Percentiles rank a stretch among this genome's conserved stretches.
Conservation (phyloP, 2,113 vertebrate species). For the Pipa parva region DNA sequence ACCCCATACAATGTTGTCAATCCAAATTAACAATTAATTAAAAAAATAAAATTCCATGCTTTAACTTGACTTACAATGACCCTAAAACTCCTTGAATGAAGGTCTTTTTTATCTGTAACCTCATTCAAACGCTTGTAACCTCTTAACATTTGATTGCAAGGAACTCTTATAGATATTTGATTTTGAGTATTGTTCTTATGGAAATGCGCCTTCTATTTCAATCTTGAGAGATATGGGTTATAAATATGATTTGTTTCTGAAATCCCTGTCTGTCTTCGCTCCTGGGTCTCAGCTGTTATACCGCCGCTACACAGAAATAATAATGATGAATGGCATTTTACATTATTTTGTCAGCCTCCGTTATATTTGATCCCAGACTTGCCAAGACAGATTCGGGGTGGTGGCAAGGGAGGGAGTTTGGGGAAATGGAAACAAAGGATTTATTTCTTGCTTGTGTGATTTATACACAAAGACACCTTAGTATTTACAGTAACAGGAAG, state of each 20-base stretch:
- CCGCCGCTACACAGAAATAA: constrained; percentile 34
- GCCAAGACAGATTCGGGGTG: constrained; percentile 16
- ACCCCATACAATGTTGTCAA: neutral
- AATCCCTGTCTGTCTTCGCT: constrained; percentile 20
- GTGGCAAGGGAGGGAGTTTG: neutral
- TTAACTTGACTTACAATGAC: neutral
- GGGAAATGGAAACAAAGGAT: constrained; percentile 3
- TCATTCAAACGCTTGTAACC: constrained; percentile 11
- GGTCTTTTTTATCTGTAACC: neutral
- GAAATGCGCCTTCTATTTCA: constrained; percentile 26
- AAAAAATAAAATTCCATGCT: neutral
- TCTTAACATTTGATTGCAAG: constrained; percentile 27
- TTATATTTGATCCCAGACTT: constrained; percentile 30
- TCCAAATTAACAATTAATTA: neutral
- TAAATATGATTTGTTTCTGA: constrained; percentile 33
- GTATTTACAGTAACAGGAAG: neutral
- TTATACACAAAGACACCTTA: neutral
- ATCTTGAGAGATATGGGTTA: constrained; percentile 25
- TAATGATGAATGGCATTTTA: constrained; percentile 44
- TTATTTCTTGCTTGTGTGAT: constrained; percentile 20
- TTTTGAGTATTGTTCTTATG: constrained; percentile 35
- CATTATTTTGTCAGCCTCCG: constrained; percentile 41
- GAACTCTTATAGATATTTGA: constrained; percentile 19
- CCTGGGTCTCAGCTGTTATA: constrained; percentile 37
- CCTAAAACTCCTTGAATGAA: neutral